Base-by-base conservation (phyloP, 2,888 invertebrate species). In the Phyllotreta cruciferae region DNA sequence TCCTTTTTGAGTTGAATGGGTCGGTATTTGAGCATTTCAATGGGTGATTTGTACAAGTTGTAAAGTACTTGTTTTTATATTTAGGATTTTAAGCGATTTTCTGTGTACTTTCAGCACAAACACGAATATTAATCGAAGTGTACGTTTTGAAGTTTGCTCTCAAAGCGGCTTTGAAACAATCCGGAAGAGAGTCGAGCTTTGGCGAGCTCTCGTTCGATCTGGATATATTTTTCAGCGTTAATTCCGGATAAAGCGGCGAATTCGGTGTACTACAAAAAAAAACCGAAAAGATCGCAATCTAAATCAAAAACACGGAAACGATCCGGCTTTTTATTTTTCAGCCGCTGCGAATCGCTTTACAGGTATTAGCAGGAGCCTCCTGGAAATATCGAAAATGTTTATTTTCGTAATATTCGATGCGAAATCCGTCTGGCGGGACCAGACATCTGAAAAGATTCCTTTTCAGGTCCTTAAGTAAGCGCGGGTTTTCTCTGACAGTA, bases 371-470 rank as follows among this genome's bases (percentile, higher is more conserved):
- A 7, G 3, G 41, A 41, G 44, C 11, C 14, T 44, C 44, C 44
- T 7, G 3, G 4, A 44, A 44, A 44, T 44, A 44, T 44, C 49
- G 9, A 49, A 49, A 49, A 49, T 49, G 11, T 49, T 49, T 49
- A 49, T 49, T 47, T 47, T 47, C 34, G n/a, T 47, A 47, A 47
- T 47, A 47, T 49, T 49, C 11, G 49, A 49, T 49, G 35, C 11
- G 35, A 34, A 49, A 49, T 49, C 49, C 35, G 8, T 49, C 49
- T 35, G 49, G 11, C 47, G 5, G 14, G 47, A 47, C 6, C 45
- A 55, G 45, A 56, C 36, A 50, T 58, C 44, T 58, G 49, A 42
- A 54, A 41, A 57, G 47, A 57, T 57, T 57, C 11, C 49, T 57
- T 24, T 49, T 24, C 34, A 34, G 50, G 37, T 50, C 39, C 41